A percentile compares a stretch with the other conserved stretches of the same genome.
Evolutionary conservation across 2,797 vertebrate species (phyloP).

Genomic region (Eulemur coronatus): DNA sequence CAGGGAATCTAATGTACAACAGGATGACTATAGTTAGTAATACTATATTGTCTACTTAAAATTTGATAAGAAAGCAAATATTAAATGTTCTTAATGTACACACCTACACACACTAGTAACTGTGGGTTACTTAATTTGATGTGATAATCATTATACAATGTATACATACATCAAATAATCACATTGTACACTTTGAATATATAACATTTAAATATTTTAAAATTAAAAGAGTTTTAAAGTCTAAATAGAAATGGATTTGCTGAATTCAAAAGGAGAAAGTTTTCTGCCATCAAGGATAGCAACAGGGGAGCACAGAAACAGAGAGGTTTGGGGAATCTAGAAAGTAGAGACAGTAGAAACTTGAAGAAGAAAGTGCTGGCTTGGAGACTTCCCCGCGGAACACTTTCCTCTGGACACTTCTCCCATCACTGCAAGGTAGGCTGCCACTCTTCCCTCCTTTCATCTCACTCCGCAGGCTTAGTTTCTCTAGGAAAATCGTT

Average conservation of each 20-base stretch:
- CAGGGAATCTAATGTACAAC: background rate
- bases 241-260: background rate
- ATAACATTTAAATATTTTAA: background rate
- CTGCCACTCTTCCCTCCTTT: background rate
- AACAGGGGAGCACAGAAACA: background rate
- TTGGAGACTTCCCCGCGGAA: background rate
- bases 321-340: background rate
- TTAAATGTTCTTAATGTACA: background rate
- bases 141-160: background rate
- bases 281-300: background rate
- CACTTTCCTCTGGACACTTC: background rate
- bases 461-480: background rate
- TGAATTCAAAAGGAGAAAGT: background rate
- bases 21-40: background rate
- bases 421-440: background rate
- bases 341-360: background rate
- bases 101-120: background rate
- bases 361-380: background rate
- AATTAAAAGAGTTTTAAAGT: background rate
- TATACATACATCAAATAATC: background rate
- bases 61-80: background rate
- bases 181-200: background rate
- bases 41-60: background rate
- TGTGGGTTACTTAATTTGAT: background rate
- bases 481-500: constrained; percentile 11